Evolutionary conservation across 1,140 invertebrate species (phyloP), one percentile per base, ranked within the genome.

Genomic region (Halyomorpha halys): DNA sequence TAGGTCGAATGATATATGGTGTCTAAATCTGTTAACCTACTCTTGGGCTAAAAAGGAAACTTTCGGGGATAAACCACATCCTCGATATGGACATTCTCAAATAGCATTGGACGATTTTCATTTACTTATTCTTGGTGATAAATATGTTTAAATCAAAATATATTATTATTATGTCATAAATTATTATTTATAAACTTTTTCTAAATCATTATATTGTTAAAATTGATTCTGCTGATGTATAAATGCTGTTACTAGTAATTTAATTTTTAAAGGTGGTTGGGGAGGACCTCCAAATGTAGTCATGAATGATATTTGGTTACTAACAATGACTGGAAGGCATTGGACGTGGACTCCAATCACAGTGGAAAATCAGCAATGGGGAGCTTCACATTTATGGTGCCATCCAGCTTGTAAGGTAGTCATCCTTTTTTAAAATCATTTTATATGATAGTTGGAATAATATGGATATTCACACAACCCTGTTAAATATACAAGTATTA

Each of bases 1-100:
- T 71, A 81, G 87, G 71, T 89, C 88, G 21, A 95, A 94, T 80
- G 89, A 94, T 73, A 77, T 95, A 4, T 95, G 91, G 91, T 86
- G 90, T 60, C 83, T 94, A 67, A 85, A 97, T 79, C 79, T 97
- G 66, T 79, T 81, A 13, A 83, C 82, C 34, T 80, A 84, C 68
- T 78, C 73, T 62, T 97, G 94, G 94, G 81, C 81, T 67, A 85
- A 90, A 70, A 86, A 84, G 71, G 74, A 81, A 69, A 80, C 81
- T 61, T 80, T 82, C 54, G 82, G 80, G 61, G 76, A 81, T 16
- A 86, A 85, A 70, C 94, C 94, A 19, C 78, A 81, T 44, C 83
- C 89, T 34, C 77, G 94, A 69, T 96, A 94, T 79, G 91, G 92
- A 15, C 82, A 83, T 54, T 80, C 81, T 51, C 83, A 84, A 72